Evolutionary conservation across 37 sponge, comb jelly and placozoan species (phyloP).

Genomic region (Trichoplax adhaerens): DNA sequence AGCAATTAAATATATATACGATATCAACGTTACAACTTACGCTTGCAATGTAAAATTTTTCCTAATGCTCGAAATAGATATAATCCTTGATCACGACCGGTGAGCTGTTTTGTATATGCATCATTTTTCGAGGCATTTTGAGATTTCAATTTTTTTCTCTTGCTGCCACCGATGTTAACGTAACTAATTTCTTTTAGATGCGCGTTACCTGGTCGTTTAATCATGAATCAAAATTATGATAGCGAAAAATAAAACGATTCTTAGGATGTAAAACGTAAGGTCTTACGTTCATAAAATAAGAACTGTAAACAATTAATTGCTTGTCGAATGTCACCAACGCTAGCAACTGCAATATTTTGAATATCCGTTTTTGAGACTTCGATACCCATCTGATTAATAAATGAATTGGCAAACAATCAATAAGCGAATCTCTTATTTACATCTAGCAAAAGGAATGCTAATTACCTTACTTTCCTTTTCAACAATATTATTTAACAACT

Average conservation of each 20-base stretch:
- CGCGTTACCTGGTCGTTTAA: too few relatives aligned
- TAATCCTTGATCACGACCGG: constrained; percentile 36
- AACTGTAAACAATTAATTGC: constrained; percentile 68
- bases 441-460: background rate
- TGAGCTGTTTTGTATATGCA: constrained; percentile 5
- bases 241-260: too few relatives aligned
- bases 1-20: background rate
- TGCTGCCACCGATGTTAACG: too few relatives aligned
- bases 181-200: too few relatives aligned
- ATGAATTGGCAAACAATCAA: too few relatives aligned
- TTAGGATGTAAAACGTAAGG: too few relatives aligned
- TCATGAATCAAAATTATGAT: too few relatives aligned
- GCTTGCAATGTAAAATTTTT: constrained; percentile 69
- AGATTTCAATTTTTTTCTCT: too few relatives aligned
- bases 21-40: constrained; percentile 11
- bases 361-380: constrained; percentile 17
- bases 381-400: too few relatives aligned
- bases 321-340: constrained; percentile 48
- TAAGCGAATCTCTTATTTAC: background rate
- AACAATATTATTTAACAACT: constrained; percentile 34
- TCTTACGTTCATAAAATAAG: constrained; percentile 30
- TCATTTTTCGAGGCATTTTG: background rate
- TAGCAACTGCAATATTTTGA: constrained; percentile 28
- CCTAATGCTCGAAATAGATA: constrained; percentile 73
- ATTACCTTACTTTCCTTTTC: constrained; percentile 15